phyloP scores from a whole-genome alignment of 2,113 vertebrate species.

The Heterotis niloticus region DNA sequence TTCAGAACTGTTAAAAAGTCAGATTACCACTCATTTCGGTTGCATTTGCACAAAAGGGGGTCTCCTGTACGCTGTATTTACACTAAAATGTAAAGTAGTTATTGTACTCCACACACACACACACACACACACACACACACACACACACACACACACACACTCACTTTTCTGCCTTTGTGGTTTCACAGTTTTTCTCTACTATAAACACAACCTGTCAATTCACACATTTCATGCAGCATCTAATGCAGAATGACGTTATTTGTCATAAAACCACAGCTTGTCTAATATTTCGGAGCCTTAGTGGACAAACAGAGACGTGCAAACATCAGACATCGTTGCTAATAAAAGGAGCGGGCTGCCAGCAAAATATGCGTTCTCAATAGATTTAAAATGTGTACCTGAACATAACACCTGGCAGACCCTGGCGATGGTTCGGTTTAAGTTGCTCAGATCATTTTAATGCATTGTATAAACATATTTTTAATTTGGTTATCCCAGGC shows the following conservation, averaged over 20 bases:
- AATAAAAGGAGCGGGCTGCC: background rate
- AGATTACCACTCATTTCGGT: slow-evolving; percentile 2
- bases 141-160: background rate
- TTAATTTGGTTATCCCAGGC: too few relatives aligned
- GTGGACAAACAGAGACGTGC: background rate
- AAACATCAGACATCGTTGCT: background rate
- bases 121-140: background rate
- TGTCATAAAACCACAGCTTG: slow-evolving; percentile 26
- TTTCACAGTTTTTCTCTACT: slow-evolving; percentile 38
- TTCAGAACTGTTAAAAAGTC: background rate
- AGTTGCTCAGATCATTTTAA: too few relatives aligned
- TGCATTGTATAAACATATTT: too few relatives aligned
- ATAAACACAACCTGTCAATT: slow-evolving; percentile 34
- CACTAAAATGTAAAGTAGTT: too few relatives aligned
- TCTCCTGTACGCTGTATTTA: too few relatives aligned
- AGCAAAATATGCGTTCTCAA: background rate
- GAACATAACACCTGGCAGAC: too few relatives aligned
- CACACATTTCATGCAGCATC: slow-evolving; percentile 9
- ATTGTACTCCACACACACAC: too few relatives aligned
- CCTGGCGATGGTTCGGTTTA: too few relatives aligned
- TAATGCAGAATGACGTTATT: slow-evolving; percentile 38
- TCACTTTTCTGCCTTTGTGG: slow-evolving; percentile 36
- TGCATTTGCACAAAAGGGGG: background rate
- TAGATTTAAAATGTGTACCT: too few relatives aligned
- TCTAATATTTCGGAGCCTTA: background rate